These are phyloP conservation scores for Sarcophaga carnaria DNA, from an alignment of 2,888 invertebrate genomes.

Conservation along the genomic window DNA sequence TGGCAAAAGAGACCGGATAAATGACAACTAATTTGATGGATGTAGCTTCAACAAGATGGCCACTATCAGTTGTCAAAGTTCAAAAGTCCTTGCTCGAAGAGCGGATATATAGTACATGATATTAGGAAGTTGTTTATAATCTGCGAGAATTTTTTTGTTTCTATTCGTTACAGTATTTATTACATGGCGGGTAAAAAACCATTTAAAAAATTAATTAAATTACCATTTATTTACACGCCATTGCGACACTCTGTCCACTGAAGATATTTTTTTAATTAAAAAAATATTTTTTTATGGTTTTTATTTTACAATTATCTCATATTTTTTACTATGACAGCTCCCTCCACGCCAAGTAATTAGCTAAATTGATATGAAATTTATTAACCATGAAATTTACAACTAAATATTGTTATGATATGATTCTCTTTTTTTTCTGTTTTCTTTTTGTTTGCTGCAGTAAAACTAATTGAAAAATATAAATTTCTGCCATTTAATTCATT, in stretches of 20 bases:
- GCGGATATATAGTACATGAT: too few relatives aligned
- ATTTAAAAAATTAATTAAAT: not conserved
- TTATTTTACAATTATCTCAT: not conserved
- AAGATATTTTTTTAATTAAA: constrained; percentile 45
- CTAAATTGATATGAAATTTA: constrained; percentile 80
- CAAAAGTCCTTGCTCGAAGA: too few relatives aligned
- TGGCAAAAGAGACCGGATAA: too few relatives aligned
- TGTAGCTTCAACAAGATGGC: too few relatives aligned
- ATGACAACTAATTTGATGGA: too few relatives aligned
- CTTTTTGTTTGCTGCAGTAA: constrained; percentile 33
- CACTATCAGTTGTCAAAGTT: too few relatives aligned
- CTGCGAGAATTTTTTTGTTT: too few relatives aligned
- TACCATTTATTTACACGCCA: not conserved
- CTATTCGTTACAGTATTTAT: too few relatives aligned
- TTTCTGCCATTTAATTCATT: not conserved
- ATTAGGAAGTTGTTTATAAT: too few relatives aligned
- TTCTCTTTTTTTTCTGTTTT: too few relatives aligned
- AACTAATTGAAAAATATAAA: constrained; percentile 64
- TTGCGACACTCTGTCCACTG: not conserved
- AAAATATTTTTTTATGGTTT: constrained; percentile 12
- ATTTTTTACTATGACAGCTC: constrained; percentile 33
- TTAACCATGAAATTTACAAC: constrained; percentile 74
- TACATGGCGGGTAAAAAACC: not conserved
- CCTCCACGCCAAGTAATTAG: constrained; percentile 72
- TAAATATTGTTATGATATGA: constrained; percentile 41